Conservation (phyloP, 2,888 invertebrate species). For the Peribatodes rhomboidaria region DNA sequence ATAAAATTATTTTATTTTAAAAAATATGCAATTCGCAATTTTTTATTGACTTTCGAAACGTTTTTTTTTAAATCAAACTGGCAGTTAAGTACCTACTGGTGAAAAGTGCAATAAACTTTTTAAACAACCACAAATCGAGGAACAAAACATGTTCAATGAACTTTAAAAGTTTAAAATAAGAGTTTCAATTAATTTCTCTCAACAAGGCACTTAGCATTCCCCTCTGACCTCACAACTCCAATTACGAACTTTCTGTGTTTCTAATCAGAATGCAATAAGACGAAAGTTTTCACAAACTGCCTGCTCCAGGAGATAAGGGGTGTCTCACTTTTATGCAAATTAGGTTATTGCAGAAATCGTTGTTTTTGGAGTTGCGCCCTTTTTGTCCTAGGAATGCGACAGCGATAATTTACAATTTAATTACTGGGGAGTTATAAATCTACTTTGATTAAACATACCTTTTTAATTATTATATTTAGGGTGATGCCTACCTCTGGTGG, state of each 20-base stretch:
- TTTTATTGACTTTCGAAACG: too few relatives aligned
- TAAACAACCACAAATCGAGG: too few relatives aligned
- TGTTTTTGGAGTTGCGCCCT: conserved; percentile 63
- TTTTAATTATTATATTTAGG: not conserved
- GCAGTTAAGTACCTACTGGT: too few relatives aligned
- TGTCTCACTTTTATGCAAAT: conserved; percentile 81
- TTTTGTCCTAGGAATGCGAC: conserved; percentile 32
- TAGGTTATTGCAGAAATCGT: conserved; percentile 60
- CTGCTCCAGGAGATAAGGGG: conserved; percentile 80
- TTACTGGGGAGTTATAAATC: conserved; percentile 12
- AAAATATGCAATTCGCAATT: too few relatives aligned
- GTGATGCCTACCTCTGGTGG: too few relatives aligned
- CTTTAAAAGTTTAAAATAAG: not conserved
- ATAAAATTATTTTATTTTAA: not conserved
- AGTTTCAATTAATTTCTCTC: conserved; percentile 2
- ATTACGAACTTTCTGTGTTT: conserved; percentile 55
- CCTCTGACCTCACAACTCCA: conserved; percentile 69
- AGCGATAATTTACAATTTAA: conserved; percentile 2
- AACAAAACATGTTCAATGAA: not conserved
- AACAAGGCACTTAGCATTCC: conserved; percentile 52
- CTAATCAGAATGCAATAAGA: conserved; percentile 80
- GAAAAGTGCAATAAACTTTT: too few relatives aligned
- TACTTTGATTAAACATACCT: not conserved
- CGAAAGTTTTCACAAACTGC: conserved; percentile 81
- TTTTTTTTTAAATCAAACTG: too few relatives aligned